Evolutionary conservation across 2,113 vertebrate species (phyloP).

Genomic region (Dicaeum eximium): DNA sequence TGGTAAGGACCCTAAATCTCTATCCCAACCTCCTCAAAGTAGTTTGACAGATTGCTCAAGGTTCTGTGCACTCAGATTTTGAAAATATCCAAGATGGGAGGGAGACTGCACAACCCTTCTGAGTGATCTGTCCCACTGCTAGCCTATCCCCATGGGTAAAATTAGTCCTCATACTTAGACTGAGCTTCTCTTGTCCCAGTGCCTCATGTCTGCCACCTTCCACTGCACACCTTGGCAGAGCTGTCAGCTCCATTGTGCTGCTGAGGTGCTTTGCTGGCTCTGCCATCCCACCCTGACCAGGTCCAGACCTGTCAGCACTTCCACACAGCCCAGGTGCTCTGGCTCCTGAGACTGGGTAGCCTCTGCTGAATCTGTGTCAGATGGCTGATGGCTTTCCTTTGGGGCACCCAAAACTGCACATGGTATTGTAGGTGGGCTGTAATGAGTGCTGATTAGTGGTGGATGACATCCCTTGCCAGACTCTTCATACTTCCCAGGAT

Average conservation of each 20-base stretch:
- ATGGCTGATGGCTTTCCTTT: background rate
- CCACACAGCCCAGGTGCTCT: background rate
- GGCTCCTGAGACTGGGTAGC: background rate
- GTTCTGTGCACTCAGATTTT: background rate
- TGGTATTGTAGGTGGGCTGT: background rate
- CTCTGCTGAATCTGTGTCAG: background rate
- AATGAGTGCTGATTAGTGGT: background rate
- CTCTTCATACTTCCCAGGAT: background rate
- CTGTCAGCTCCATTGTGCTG: background rate
- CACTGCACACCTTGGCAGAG: background rate
- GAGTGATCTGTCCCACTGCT: background rate
- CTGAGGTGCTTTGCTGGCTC: background rate
- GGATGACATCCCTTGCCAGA: background rate
- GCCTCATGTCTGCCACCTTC: background rate
- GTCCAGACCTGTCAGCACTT: background rate
- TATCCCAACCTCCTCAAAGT: background rate
- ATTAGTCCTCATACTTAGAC: background rate
- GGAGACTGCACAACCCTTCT: background rate
- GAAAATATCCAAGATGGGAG: background rate
- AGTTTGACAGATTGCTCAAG: background rate
- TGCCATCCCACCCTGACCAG: background rate
- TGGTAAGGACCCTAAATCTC: background rate
- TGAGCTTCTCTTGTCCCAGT: background rate
- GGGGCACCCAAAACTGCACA: background rate
- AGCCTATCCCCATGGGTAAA: background rate